Conservation (phyloP, 2,888 invertebrate species). For the Agrilus cyanescens region DNA sequence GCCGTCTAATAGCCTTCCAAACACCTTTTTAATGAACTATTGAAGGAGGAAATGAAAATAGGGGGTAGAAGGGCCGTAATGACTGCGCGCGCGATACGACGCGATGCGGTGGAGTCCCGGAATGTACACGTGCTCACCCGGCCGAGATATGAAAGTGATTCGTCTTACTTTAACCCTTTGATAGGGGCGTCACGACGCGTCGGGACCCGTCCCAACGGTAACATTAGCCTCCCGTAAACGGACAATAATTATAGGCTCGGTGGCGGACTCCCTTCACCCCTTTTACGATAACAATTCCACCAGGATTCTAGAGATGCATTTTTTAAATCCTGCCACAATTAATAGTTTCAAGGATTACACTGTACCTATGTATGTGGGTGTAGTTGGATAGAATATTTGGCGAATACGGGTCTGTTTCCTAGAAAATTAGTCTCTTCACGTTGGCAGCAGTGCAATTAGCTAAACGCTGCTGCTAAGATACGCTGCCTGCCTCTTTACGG, state of each 20-base stretch:
- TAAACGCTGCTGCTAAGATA: conserved; percentile 26
- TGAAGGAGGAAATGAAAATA: conserved; percentile 40
- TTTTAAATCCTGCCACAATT: too few species aligned
- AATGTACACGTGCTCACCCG: conserved; percentile 1
- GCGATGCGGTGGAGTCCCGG: too few species aligned
- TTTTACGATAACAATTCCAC: too few species aligned
- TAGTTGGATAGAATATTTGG: too few species aligned
- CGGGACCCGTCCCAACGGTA: conserved; percentile 15
- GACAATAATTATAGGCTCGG: conserved; percentile 19
- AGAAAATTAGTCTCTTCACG: too few species aligned
- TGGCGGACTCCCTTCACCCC: conserved; percentile 10
- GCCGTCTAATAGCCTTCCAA: conserved; percentile 56
- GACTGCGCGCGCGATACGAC: conserved; percentile 9
- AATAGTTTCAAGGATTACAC: too few species aligned
- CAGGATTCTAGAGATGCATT: too few species aligned
- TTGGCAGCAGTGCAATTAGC: conserved; percentile 21
- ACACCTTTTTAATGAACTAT: conserved; percentile 65
- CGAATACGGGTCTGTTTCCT: too few species aligned
- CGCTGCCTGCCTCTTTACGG: conserved; percentile 22
- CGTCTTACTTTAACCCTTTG: conserved; percentile 14
- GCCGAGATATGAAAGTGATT: conserved; percentile 9
- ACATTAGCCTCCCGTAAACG: conserved; percentile 20
- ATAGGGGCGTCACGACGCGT: conserved; percentile 9
- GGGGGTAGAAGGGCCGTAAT: conserved; percentile 25
- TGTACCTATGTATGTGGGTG: too few species aligned